phyloP scores from a whole-genome alignment of 2,888 invertebrate species.

The Eremobia ochroleuca region DNA sequence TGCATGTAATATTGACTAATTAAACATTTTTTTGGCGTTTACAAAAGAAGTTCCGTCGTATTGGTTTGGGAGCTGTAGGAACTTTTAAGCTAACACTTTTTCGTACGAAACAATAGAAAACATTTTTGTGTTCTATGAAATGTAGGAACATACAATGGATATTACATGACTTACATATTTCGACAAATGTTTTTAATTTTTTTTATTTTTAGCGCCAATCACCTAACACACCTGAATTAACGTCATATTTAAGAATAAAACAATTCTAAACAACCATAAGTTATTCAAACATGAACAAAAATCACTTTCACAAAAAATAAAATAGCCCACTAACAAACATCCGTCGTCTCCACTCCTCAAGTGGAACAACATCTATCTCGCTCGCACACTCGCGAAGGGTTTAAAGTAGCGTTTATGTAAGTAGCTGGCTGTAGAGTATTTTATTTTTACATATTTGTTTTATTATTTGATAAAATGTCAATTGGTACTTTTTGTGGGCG shows the following conservation, averaged over 20 bases:
- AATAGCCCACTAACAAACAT: background rate
- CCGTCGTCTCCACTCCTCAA: slow-evolving; percentile 72
- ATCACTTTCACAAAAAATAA: slow-evolving; percentile 38
- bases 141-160: too few relatives aligned
- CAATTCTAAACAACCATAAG: background rate
- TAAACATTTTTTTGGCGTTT: background rate
- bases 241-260: too few relatives aligned
- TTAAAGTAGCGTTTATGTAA: slow-evolving; percentile 76
- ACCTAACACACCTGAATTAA: too few relatives aligned
- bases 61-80: background rate
- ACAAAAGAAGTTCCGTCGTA: background rate
- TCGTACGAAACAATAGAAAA: too few relatives aligned
- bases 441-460: slow-evolving; percentile 57
- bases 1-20: background rate
- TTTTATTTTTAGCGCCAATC: too few relatives aligned
- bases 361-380: slow-evolving; percentile 75
- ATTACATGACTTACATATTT: too few relatives aligned
- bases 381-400: slow-evolving; percentile 80
- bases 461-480: slow-evolving; percentile 58
- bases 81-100: too few relatives aligned
- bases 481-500: slow-evolving; percentile 35
- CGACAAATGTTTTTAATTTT: too few relatives aligned
- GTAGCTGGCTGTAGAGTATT: slow-evolving; percentile 68
- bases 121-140: background rate
- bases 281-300: slow-evolving; percentile 3